phyloP scores from a whole-genome alignment of 2,113 vertebrate genomes.

The Charina bottae region DNA sequence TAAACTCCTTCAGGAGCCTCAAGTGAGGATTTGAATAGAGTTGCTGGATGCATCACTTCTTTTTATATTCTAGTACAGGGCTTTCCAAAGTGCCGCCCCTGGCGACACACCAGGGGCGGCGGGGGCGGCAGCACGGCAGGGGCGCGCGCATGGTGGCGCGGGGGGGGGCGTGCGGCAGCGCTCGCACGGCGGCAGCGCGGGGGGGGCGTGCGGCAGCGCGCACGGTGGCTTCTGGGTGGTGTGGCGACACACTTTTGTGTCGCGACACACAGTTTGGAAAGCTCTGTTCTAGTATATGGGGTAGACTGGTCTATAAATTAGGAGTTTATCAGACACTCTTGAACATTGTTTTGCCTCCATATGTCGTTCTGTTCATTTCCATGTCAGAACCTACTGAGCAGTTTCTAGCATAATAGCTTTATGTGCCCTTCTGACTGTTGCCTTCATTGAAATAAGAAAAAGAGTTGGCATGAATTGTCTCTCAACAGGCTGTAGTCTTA shows the following conservation, averaged over 20 bases:
- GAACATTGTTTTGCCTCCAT: neutral
- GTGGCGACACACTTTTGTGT: too few species aligned
- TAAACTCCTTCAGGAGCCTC: neutral
- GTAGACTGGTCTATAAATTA: neutral
- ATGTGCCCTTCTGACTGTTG: neutral
- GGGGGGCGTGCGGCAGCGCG: too few species aligned
- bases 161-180: too few species aligned
- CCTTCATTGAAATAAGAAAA: neutral
- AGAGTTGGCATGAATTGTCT: neutral
- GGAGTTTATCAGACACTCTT: neutral
- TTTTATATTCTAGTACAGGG: neutral
- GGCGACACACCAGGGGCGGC: too few species aligned
- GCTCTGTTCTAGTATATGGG: neutral
- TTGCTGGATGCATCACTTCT: too few species aligned
- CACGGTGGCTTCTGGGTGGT: too few species aligned
- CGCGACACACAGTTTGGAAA: too few species aligned
- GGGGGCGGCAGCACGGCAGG: too few species aligned
- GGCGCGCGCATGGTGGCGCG: too few species aligned
- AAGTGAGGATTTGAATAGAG: neutral
- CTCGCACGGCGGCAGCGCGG: too few species aligned
- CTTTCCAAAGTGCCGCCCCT: too few species aligned
- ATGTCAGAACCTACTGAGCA: neutral
- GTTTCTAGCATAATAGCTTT: neutral
- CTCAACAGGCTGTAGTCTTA: neutral
- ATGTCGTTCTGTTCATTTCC: neutral